phyloP scores from a whole-genome alignment of 2,797 vertebrate genomes.

The Taenioides sp. region DNA sequence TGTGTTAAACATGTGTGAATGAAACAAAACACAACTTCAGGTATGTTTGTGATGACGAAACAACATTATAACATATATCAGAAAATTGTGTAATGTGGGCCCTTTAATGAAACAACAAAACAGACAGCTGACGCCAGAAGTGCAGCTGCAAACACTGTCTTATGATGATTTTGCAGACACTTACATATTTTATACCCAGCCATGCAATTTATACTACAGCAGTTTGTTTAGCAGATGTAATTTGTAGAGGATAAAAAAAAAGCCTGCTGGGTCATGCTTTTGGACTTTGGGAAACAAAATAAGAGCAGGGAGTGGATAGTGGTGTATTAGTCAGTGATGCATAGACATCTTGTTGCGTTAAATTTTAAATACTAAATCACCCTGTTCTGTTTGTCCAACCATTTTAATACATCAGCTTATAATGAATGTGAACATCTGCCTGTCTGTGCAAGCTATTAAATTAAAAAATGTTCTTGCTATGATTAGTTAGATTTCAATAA shows the following conservation, averaged over 20 bases:
- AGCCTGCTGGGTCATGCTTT: conserved; percentile 22
- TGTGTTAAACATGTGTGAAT: too few relatives aligned
- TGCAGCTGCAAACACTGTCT: conserved; percentile 60
- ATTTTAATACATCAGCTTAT: conserved; percentile 7
- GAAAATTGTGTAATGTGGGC: too few relatives aligned
- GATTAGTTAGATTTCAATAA: background rate
- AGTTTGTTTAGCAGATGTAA: conserved; percentile 51
- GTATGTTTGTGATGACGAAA: too few relatives aligned
- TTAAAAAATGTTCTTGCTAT: background rate
- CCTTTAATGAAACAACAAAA: conserved; percentile 63
- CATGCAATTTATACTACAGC: conserved; percentile 48
- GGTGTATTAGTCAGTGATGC: conserved; percentile 1
- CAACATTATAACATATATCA: too few relatives aligned
- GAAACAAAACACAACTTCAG: too few relatives aligned
- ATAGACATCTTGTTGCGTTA: conserved; percentile 8
- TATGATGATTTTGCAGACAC: conserved; percentile 65
- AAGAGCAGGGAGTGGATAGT: conserved; percentile 44
- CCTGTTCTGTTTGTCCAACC: background rate
- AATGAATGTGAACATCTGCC: conserved; percentile 14
- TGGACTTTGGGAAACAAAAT: conserved; percentile 46
- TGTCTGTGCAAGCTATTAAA: background rate
- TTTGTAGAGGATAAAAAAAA: conserved; percentile 48
- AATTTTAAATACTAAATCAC: conserved; percentile 25
- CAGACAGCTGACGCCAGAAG: conserved; percentile 69
- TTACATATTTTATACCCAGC: conserved; percentile 56